Percentiles rank a stretch among this genome's conserved stretches.
These are phyloP conservation scores for Triplophysa yarkandensis DNA, from an alignment of 2,797 vertebrate species.

Conservation along the genomic window DNA sequence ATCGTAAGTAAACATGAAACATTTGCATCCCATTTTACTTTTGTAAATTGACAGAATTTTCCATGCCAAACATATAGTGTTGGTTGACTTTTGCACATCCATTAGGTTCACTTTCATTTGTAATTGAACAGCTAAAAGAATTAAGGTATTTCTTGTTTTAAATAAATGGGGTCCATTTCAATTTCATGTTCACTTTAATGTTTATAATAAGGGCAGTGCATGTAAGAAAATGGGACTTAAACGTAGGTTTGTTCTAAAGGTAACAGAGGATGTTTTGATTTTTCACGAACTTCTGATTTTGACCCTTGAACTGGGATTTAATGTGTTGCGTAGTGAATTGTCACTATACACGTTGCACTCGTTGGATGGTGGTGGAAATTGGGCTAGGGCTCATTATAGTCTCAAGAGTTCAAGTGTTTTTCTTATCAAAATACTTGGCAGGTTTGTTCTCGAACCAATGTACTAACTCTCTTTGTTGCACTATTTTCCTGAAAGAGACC, in stretches of 20 bases:
- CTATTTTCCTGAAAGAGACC: slow-evolving; percentile 99
- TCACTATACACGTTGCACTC: slow-evolving; percentile 17
- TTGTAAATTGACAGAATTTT: not conserved
- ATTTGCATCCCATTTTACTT: not conserved
- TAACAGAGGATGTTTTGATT: not conserved
- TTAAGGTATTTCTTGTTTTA: too few relatives aligned
- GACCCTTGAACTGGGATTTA: not conserved
- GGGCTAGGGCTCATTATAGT: not conserved
- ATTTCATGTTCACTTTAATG: slow-evolving; percentile 24
- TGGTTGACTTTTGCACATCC: too few relatives aligned
- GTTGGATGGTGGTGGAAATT: slow-evolving; percentile 32
- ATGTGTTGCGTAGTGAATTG: slow-evolving; percentile 23
- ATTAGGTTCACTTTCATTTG: too few relatives aligned
- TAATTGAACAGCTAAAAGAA: too few relatives aligned
- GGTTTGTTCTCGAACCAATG: slow-evolving; percentile 74
- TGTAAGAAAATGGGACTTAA: not conserved
- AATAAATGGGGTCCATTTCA: slow-evolving; percentile 2
- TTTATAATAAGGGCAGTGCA: not conserved
- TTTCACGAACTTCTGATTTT: not conserved
- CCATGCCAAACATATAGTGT: not conserved
- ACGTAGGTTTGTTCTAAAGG: not conserved
- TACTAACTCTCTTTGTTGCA: slow-evolving; percentile 99
- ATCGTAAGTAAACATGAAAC: slow-evolving; percentile 13
- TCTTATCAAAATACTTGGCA: slow-evolving; percentile 67
- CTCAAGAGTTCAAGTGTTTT: slow-evolving; percentile 71